Evolutionary conservation across 2,888 invertebrate species (phyloP).

Genomic region (Oscheius sp.): DNA sequence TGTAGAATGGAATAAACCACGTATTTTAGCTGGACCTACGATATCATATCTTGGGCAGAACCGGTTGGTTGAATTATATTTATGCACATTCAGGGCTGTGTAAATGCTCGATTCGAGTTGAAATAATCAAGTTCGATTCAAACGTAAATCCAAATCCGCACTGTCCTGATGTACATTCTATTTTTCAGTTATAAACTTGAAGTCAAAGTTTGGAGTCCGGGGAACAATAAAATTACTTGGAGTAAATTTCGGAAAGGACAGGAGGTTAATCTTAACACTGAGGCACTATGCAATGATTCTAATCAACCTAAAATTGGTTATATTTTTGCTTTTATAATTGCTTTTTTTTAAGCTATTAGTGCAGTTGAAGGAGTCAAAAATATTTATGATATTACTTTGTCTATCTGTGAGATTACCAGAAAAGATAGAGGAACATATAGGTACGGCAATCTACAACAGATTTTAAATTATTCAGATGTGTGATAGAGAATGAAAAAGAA

Average conservation of each 20-base stretch:
- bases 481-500: neutral
- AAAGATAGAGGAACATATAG: constrained; percentile 1
- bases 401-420: neutral
- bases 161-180: too few relatives aligned
- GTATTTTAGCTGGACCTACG: neutral
- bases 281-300: neutral
- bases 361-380: neutral
- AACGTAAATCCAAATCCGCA: too few relatives aligned
- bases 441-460: neutral
- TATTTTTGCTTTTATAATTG: too few relatives aligned
- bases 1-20: neutral
- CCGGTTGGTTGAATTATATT: neutral
- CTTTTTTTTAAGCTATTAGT: neutral
- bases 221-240: too few relatives aligned
- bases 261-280: too few relatives aligned
- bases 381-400: constrained; percentile 6
- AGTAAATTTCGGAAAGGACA: too few relatives aligned
- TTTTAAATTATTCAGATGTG: neutral
- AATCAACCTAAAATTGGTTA: neutral
- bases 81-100: too few relatives aligned
- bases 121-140: too few relatives aligned
- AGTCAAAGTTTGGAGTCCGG: too few relatives aligned
- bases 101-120: too few relatives aligned
- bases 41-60: neutral
- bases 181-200: too few relatives aligned